phyloP scores from a whole-genome alignment of 2,797 vertebrate genomes.

The Phyllotis vaccarum region DNA sequence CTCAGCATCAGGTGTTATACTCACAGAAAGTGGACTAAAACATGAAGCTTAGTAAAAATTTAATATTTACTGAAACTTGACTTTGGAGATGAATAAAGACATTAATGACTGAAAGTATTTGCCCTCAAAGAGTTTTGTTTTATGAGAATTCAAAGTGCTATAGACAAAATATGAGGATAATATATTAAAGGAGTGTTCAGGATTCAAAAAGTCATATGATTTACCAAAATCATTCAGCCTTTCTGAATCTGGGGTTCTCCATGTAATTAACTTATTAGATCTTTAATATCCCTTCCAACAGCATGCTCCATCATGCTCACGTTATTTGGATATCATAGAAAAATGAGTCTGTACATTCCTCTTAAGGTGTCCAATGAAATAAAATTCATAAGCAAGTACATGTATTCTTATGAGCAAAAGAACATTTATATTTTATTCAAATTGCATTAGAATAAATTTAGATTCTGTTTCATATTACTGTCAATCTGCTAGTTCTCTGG shows the following conservation, averaged over 20 bases:
- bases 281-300: background rate
- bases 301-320: background rate
- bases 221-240: background rate
- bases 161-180: background rate
- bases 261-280: background rate
- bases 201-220: background rate
- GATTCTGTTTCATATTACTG: slow-evolving; percentile 52
- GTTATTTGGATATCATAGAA: background rate
- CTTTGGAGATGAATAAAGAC: background rate
- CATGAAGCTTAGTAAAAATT: background rate
- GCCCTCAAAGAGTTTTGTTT: background rate
- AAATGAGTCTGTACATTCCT: background rate
- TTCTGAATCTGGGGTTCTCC: slow-evolving; percentile 10
- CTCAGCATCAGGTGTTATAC: background rate
- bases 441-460: slow-evolving; percentile 66
- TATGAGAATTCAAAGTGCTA: background rate
- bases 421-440: slow-evolving; percentile 62
- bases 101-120: background rate
- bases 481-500: slow-evolving; percentile 60
- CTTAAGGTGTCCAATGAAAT: background rate
- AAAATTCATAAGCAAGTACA: slow-evolving; percentile 33
- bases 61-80: slow-evolving; percentile 26
- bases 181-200: background rate
- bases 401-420: slow-evolving; percentile 8
- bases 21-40: background rate